Base-by-base conservation (phyloP, 1,140 invertebrate genomes). In the Drosophila teissieri region DNA sequence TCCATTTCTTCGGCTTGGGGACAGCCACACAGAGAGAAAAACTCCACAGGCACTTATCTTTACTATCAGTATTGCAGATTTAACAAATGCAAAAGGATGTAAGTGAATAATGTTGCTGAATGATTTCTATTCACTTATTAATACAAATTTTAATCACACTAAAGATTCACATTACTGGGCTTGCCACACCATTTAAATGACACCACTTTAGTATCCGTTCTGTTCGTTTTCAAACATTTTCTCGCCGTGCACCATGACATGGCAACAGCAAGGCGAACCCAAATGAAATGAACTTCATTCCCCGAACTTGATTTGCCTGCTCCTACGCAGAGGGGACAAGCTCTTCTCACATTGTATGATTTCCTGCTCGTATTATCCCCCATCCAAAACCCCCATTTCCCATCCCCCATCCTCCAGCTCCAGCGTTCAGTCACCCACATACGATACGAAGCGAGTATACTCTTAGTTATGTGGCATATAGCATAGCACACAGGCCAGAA, bases 281-380 rank as follows among this genome's bases (percentile, higher is more conserved):
- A 56, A 68, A 46, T 69, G 64, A 56, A 57, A 62, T 64, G 51
- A 62, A 80, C 64, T 78, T 82, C 49, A 53, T 73, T 69, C 79
- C 73, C 74, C 77, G 74, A 82, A 82, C 80, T 83, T 83, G 79
- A 83, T 83, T 74, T 74, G 68, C 37, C 42, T 65, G 37, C 53
- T 81, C 78, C 67, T 73, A 73, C 65, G 58, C 60, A 79, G 63
- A 70, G 61, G 64, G 64, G 64, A 68, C 61, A 68, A 68, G 60
- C 76, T 80, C 65, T 72, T 80, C 52, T 78, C 58, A 78, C 55
- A 77, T 65, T 65, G 78, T 80, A 77, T 68, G 68, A 84, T 80
- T 85, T 85, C 68, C 81, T 85, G 77, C 53, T 60, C 56, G 63
- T 54, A 40, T 61, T 68, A 34, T 55, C 72, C 36, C 49, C 44